phyloP scores from a whole-genome alignment of 2,888 invertebrate species.

The Cerceris ruficornis region DNA sequence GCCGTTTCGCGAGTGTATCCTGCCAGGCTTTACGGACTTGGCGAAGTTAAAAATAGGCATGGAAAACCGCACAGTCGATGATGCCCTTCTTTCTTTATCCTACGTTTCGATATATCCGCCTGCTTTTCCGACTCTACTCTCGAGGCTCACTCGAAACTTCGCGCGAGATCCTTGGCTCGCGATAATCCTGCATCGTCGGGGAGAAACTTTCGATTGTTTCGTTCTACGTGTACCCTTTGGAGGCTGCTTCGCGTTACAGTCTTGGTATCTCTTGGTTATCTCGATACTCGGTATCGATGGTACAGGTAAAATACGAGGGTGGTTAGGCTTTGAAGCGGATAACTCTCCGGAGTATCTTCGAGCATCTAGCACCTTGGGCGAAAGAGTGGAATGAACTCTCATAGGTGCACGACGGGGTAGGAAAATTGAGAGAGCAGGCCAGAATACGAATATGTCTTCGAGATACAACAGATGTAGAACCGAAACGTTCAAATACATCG shows the following conservation, averaged over 20 bases:
- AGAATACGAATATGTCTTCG: no score
- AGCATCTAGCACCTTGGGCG: no score
- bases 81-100: no score
- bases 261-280: background rate
- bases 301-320: background rate
- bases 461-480: no score
- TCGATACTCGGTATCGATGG: slow-evolving; percentile 1
- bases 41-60: no score
- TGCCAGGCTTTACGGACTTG: background rate
- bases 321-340: background rate
- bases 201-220: slow-evolving; percentile 10
- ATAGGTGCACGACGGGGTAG: no score
- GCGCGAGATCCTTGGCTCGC: background rate
- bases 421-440: no score
- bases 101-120: no score
- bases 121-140: no score
- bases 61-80: no score
- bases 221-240: background rate
- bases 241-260: background rate
- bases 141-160: background rate
- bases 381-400: no score
- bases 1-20: background rate
- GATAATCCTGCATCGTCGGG: background rate
- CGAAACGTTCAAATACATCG: no score
- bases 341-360: background rate